These are phyloP conservation scores for Trichosurus vulpecula DNA, from an alignment of 2,797 vertebrate species.

Conservation along the genomic window DNA sequence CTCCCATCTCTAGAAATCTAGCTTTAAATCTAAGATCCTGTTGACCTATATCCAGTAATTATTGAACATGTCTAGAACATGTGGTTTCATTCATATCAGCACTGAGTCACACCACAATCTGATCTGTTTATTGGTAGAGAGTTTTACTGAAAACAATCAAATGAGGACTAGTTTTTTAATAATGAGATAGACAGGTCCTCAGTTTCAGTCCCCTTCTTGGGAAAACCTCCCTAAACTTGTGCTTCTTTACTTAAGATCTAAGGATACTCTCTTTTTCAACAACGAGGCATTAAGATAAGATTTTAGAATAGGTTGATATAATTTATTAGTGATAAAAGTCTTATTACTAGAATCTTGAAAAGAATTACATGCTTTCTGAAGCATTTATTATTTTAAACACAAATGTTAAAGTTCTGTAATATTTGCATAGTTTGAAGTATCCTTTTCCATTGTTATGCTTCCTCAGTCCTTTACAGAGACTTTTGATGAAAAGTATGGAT, in stretches of 20 bases:
- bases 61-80: not conserved
- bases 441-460: not conserved
- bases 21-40: not conserved
- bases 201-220: not conserved
- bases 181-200: not conserved
- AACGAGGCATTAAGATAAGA: not conserved
- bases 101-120: not conserved
- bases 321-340: not conserved
- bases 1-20: not conserved
- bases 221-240: not conserved
- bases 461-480: not conserved
- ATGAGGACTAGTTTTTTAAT: not conserved
- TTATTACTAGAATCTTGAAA: not conserved
- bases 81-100: not conserved
- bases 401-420: not conserved
- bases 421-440: conserved; percentile 16
- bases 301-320: not conserved
- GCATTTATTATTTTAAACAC: not conserved
- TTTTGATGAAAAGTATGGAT: not conserved
- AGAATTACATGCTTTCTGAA: not conserved
- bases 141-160: not conserved
- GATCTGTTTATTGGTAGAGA: not conserved
- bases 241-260: not conserved
- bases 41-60: not conserved
- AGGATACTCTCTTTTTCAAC: not conserved